These are phyloP conservation scores for Penaeus indicus DNA, from an alignment of 1,140 invertebrate species.

Conservation along the genomic window DNA sequence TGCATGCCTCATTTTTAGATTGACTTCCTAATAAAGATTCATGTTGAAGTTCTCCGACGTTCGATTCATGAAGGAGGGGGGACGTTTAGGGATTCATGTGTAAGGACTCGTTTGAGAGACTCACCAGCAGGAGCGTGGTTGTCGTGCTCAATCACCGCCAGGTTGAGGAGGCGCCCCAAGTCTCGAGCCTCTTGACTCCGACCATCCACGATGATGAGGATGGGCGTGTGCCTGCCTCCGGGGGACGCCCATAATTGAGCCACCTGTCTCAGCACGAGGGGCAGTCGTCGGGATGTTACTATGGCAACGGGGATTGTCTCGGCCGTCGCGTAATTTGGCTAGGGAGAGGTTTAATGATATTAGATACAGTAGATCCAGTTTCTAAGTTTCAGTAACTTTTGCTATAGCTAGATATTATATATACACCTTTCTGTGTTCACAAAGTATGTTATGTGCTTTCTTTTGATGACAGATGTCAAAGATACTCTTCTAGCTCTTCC, in stretches of 20 bases:
- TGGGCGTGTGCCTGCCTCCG: constrained; percentile 70
- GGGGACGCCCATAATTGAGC: constrained; percentile 72
- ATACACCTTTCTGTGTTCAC: too few species aligned
- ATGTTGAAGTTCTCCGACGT: too few species aligned
- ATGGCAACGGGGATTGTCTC: constrained; percentile 58
- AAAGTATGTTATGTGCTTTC: too few species aligned
- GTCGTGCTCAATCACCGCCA: constrained; percentile 36
- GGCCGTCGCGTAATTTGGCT: neutral
- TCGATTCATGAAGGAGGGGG: too few species aligned
- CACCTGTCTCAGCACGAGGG: constrained; percentile 65
- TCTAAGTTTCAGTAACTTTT: too few species aligned
- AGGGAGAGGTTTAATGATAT: neutral
- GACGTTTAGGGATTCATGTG: too few species aligned
- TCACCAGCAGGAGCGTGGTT: constrained; percentile 30
- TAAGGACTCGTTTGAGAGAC: neutral
- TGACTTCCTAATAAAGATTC: too few species aligned
- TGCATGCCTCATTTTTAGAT: too few species aligned
- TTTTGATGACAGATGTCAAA: too few species aligned
- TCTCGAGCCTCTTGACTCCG: constrained; percentile 58
- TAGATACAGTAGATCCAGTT: too few species aligned
- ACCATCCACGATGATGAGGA: constrained; percentile 75
- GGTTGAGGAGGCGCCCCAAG: constrained; percentile 41
- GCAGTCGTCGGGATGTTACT: constrained; percentile 51
- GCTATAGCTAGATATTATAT: too few species aligned
- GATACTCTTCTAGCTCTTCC: too few species aligned